Conservation (phyloP, 2,888 invertebrate genomes). For the Pilophorus perplexus region DNA sequence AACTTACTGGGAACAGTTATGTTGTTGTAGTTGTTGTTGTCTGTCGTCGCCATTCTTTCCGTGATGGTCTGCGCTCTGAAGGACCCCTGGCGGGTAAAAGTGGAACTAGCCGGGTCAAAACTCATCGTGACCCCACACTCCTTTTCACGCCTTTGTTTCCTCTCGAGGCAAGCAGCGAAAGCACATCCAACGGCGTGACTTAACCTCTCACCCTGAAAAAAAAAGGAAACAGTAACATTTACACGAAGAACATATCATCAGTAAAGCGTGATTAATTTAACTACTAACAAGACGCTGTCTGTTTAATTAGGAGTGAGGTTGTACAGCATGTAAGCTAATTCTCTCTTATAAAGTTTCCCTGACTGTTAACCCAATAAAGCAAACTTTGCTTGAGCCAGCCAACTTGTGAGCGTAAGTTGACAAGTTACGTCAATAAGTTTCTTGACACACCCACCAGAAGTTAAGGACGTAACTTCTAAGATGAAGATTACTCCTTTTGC, state of each 20-base stretch:
- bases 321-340: too few relatives aligned
- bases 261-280: too few relatives aligned
- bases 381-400: too few relatives aligned
- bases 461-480: background rate
- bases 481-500: background rate
- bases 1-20: constrained; percentile 52
- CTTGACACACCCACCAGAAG: too few relatives aligned
- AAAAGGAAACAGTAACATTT: too few relatives aligned
- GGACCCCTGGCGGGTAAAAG: constrained; percentile 89
- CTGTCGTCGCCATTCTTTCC: constrained; percentile 65
- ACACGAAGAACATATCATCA: too few relatives aligned
- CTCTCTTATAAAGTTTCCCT: too few relatives aligned
- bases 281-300: too few relatives aligned
- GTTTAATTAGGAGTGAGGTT: too few relatives aligned
- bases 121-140: constrained; percentile 93
- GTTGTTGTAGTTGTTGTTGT: constrained; percentile 44
- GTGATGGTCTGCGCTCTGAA: constrained; percentile 82
- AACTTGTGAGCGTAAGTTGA: too few relatives aligned
- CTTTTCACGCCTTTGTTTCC: constrained; percentile 95
- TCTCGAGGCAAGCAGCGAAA: constrained; percentile 95
- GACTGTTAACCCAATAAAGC: too few relatives aligned
- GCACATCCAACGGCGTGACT: constrained; percentile 99
- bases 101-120: constrained; percentile 83
- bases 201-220: constrained; percentile 80
- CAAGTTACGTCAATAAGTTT: too few relatives aligned